phyloP scores from a whole-genome alignment of 1,140 invertebrate genomes.

The Lerema accius region DNA sequence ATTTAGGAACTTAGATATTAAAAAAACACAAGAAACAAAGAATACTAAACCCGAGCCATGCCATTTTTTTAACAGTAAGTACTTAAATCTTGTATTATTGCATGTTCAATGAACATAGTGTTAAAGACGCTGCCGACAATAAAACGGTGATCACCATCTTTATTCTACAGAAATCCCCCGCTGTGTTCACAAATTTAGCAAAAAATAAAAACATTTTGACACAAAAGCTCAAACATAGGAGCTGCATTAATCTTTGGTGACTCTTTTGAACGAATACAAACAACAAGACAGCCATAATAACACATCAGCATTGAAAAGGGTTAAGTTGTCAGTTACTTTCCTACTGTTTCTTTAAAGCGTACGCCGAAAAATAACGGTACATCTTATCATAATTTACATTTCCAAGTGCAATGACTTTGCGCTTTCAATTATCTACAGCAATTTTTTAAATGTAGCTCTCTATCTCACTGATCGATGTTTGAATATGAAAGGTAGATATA shows the following conservation, averaged over 20 bases:
- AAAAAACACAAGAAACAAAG: too few relatives aligned
- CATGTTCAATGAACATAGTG: too few relatives aligned
- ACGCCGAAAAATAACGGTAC: slow-evolving; percentile 35
- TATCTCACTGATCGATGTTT: too few relatives aligned
- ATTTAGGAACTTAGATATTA: too few relatives aligned
- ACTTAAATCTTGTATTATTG: too few relatives aligned
- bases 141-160: slow-evolving; percentile 16
- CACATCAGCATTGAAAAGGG: slow-evolving; percentile 42
- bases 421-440: slow-evolving; percentile 21
- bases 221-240: slow-evolving; percentile 40
- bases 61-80: too few relatives aligned
- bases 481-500: too few relatives aligned
- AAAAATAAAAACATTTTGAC: slow-evolving; percentile 51
- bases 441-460: background rate
- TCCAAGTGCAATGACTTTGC: slow-evolving; percentile 34
- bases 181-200: slow-evolving; percentile 54
- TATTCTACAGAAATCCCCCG: slow-evolving; percentile 37
- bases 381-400: background rate
- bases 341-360: slow-evolving; percentile 47
- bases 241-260: slow-evolving; percentile 48
- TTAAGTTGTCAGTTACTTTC: slow-evolving; percentile 44
- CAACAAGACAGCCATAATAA: slow-evolving; percentile 38
- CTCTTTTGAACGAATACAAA: slow-evolving; percentile 44
- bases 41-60: too few relatives aligned
- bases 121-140: slow-evolving; percentile 9